These are phyloP conservation scores for Polydrusus pterygomalis DNA, from an alignment of 2,888 invertebrate species.

Conservation along the genomic window DNA sequence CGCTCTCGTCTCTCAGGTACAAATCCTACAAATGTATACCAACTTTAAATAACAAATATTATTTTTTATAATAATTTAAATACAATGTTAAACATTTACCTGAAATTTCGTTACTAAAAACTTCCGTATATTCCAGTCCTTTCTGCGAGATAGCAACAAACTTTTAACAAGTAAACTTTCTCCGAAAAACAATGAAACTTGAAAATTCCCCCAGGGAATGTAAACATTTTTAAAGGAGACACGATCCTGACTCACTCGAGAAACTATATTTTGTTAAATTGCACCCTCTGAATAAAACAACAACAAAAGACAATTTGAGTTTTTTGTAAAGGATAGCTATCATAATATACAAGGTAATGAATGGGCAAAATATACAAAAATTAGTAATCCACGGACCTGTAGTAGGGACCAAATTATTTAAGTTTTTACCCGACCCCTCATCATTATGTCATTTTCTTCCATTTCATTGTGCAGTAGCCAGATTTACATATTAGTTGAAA, in stretches of 20 bases:
- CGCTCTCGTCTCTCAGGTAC: too few relatives aligned
- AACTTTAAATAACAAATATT: too few relatives aligned
- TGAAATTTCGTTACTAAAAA: conserved; percentile 5
- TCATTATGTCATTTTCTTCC: too few relatives aligned
- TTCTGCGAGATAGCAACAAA: conserved; percentile 24
- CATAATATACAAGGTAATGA: too few relatives aligned
- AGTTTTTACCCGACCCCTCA: too few relatives aligned
- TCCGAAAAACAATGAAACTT: conserved; percentile 25
- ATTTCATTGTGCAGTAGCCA: too few relatives aligned
- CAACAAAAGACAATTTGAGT: background rate
- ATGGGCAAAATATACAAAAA: too few relatives aligned
- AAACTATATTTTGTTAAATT: conserved; percentile 23
- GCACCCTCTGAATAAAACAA: background rate
- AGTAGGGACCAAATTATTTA: too few relatives aligned
- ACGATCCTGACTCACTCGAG: conserved; percentile 3
- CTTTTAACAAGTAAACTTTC: conserved; percentile 31
- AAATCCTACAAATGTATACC: too few relatives aligned
- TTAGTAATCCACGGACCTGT: too few relatives aligned
- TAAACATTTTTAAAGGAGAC: conserved; percentile 26
- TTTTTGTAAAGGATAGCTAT: background rate
- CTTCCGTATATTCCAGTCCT: conserved; percentile 5
- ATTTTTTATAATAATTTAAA: background rate
- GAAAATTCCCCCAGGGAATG: conserved; percentile 23
- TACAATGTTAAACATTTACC: conserved; percentile 13
- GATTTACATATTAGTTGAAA: too few relatives aligned